Conservation (phyloP, 1,140 invertebrate species). For the Pectinophora gossypiella region DNA sequence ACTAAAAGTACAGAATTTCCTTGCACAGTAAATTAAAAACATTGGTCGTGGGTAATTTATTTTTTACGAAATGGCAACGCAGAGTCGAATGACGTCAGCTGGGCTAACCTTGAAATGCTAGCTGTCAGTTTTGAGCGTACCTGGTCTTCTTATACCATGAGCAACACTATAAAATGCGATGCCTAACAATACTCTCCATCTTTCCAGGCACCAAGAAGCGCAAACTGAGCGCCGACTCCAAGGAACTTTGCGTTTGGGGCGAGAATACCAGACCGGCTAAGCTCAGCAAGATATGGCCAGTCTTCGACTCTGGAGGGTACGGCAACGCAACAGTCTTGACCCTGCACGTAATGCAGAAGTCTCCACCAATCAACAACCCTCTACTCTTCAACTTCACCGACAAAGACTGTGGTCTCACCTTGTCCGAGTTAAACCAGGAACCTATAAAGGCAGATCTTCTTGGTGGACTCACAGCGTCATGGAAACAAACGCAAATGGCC, state of each 20-base stretch:
- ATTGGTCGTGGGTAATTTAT: no score
- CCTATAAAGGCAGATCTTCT: conserved; percentile 39
- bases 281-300: conserved; percentile 66
- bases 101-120: no score
- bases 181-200: background rate
- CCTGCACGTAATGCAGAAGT: conserved; percentile 40
- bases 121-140: no score
- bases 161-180: no score
- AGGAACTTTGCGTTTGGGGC: conserved; percentile 49
- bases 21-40: no score
- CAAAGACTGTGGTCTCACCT: conserved; percentile 10
- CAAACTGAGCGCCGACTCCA: conserved; percentile 46
- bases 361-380: conserved; percentile 33
- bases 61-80: no score
- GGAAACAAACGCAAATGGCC: conserved; percentile 48
- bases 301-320: conserved; percentile 72
- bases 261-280: conserved; percentile 51
- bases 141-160: no score
- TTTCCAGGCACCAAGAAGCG: conserved; percentile 67
- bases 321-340: conserved; percentile 45
- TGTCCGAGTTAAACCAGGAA: conserved; percentile 18
- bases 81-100: no score
- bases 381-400: conserved; percentile 34
- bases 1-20: no score
- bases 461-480: conserved; percentile 44